Base-by-base conservation (phyloP, 2,797 vertebrate genomes). In the Sebastes vulpes region DNA sequence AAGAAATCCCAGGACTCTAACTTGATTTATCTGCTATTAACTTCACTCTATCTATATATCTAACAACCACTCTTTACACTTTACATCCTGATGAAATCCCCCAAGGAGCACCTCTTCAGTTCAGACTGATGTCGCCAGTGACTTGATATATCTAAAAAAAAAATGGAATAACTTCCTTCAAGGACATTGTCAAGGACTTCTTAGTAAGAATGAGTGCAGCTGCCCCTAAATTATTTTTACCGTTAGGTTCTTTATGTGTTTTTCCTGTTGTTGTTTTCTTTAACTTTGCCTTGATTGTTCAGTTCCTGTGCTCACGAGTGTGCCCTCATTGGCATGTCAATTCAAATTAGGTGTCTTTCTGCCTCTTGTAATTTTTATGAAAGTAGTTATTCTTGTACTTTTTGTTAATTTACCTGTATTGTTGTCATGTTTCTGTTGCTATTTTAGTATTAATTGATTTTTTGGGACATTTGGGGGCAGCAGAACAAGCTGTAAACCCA, bases 111-210 rank as follows among this genome's bases (percentile, higher is more conserved):
- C 28, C 48, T 81, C 29, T 14, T 74, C 69, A 67, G n/a, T 23
- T 83, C 52, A 67, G n/a, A 65, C 21, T 74, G 64, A 31, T 70
- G 54, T 59, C 58, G 10, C 21, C 25, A 52, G 38, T 53, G 63
- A 56, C 32, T 14, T 53, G 69, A 81, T 76, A 53, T 78, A 71
- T 21, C 21, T 48, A 21, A 35, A 25, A 25, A 20, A 66, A 75
- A 69, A 70, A 65, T 42, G 35, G 38, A 81, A 89, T 74, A 70
- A 23, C 65, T 77, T 87, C 81, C 70, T 86, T 63, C 35, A 89
- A 87, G 80, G 79, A 75, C 85, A 57, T 28, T 68, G 50, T 85
- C 71, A 87, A 88, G 80, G 81, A 85, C 59, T 7, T 50, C 65
- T 74, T 8, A 67, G 74, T 50, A 72, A 78, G 75, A 74, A 74